Base-by-base conservation (phyloP, 53 echinoderm and acorn worm species). In the Antedon mediterranea region DNA sequence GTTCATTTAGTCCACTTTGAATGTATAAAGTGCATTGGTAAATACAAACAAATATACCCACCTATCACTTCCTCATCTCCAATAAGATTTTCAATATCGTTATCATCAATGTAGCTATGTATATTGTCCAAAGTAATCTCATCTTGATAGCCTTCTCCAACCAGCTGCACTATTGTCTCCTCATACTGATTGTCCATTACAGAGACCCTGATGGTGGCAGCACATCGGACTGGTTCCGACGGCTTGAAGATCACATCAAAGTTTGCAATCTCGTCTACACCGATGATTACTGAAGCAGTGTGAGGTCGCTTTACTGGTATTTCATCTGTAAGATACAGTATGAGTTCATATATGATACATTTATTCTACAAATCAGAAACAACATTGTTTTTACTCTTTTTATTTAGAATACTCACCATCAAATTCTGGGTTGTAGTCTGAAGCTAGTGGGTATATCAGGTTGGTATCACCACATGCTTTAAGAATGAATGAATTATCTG, bases 141-240 rank as follows among this genome's bases (percentile, higher is more conserved):
- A 11, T 97, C 97, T 71, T 90, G 85, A 81, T 97, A 97, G 14
- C 89, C 89, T 75, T 97, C 97, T 23, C 97, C 97, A 3, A 97
- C 92, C 43, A 97, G 81, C 88, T 97, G 97, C 41, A 97, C 86
- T 41, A 84, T 73, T 32, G 90, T 85, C 80, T 97, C 92, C 83
- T 97, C 97, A 32, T 91, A 97, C 81, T 97, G 97, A 78, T 97
- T 97, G 83, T 97, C 97, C 20, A 85, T 84, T n/a, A 97, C 92
- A 0, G 91, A 85, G 30, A 92, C 82, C 32, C 89, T 81, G 42
- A 97, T 84, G 33, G 83, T 34, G 27, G 89, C 97, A 43, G 83
- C 83, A 32, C 82, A 84, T 71, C 91, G 91, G 26, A 43, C 78
- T 30, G 83, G 71, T 28, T 32, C 32, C 31, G 71, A 78, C 73